Evolutionary conservation across 2,797 vertebrate genomes (phyloP), one percentile per base, ranked within the genome.

Genomic region (Sebastes variabilis): DNA sequence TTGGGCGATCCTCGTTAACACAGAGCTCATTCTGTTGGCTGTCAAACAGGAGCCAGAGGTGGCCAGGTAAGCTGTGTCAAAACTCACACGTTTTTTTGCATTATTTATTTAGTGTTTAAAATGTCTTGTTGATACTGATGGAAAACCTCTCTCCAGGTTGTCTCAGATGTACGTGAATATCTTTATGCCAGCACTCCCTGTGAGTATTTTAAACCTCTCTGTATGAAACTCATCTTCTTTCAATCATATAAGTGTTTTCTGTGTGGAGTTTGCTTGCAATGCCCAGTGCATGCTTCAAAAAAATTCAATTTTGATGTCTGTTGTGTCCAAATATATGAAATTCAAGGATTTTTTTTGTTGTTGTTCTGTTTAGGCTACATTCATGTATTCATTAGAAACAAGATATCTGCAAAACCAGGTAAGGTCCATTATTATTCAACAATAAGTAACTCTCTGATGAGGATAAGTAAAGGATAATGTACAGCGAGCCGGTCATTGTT

Each of bases 1-100:
- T 92, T 99, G 97, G 96, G 97, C 97, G 0, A 32, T 99, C 75
- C 97, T 99, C 81, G 79, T 98, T 82, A 99, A 98, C 93, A 97
- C 97, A 0, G 94, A 98, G 79, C 77, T 68, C 3, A 91, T 98
- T 64, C 91, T 99, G 67, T 77, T 97, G 89, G 93, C 96, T 16
- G 87, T 97, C 87, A 89, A 16, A 55, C 97, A 98, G 90, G 91
- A 96, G 38, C 96, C 96, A 0, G 94, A 95, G 3, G 95, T 98
- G 77, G 96, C 97, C 89, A 97, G 95, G 97, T 98, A 55, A 90
- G 92, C 22, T 22, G 5, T 52, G 1, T 16, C 0, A 8, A 11
- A 16, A 18, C 38, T 3, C 2, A 11, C 55, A 14, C 2, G 0
- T 20, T 12, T 6, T 20, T 9, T 42, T 16, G 20, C 18, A 5